These are phyloP conservation scores for Hypena proboscidalis DNA, from an alignment of 2,888 invertebrate species.

Conservation along the genomic window DNA sequence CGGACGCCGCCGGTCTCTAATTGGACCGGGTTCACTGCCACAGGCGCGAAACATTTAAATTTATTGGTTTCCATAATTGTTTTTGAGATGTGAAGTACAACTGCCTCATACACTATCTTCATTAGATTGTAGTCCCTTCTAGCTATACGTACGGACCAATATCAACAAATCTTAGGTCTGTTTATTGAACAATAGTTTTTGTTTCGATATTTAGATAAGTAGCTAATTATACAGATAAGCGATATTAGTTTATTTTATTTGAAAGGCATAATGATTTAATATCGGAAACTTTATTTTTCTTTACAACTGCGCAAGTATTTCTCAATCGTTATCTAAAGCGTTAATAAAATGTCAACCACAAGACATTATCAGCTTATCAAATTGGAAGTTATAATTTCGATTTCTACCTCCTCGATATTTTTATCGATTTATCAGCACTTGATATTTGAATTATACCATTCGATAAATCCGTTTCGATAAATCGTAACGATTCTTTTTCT, in stretches of 20 bases:
- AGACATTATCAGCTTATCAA: conserved; percentile 34
- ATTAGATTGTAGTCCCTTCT: conserved; percentile 34
- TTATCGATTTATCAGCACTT: conserved; percentile 40
- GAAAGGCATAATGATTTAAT: conserved; percentile 18
- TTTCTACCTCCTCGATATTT: conserved; percentile 28
- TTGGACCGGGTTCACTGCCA: conserved; percentile 80
- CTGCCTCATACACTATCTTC: conserved; percentile 61
- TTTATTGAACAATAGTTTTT: conserved; percentile 1
- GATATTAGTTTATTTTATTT: conserved; percentile 8
- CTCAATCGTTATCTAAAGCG: conserved; percentile 34
- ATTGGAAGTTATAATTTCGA: conserved; percentile 27
- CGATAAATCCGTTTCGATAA: conserved; percentile 37
- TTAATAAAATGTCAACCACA: conserved; percentile 27
- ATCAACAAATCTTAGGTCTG: background rate
- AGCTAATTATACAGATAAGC: conserved; percentile 6
- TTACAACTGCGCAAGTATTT: conserved; percentile 25
- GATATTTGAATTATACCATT: conserved; percentile 42
- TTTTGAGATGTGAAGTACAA: conserved; percentile 69
- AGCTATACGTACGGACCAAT: background rate
- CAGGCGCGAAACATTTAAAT: conserved; percentile 76
- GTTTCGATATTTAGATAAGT: background rate
- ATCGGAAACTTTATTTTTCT: conserved; percentile 6
- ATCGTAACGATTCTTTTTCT: conserved; percentile 33
- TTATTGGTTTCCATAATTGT: conserved; percentile 82
- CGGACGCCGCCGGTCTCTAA: conserved; percentile 73